Percentiles rank a stretch among this genome's conserved stretches.
Conservation (phyloP, 2,888 invertebrate genomes). For the Melanargia galathea region DNA sequence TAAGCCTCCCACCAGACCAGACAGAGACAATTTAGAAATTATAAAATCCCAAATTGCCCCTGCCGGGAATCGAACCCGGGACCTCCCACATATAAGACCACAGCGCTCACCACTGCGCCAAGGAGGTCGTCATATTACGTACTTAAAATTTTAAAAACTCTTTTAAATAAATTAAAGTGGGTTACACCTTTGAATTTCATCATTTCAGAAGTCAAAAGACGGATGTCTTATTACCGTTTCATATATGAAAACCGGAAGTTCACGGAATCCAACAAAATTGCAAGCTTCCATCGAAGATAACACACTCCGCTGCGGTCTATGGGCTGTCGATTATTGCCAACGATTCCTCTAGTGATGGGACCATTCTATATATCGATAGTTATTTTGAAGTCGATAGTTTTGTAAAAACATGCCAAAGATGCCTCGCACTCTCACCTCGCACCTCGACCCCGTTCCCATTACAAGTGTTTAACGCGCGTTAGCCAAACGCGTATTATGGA, state of each 20-base stretch:
- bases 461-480: too few relatives aligned
- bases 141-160: background rate
- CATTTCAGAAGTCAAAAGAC: conserved; percentile 4
- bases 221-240: conserved; percentile 35
- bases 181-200: conserved; percentile 6
- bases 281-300: conserved; percentile 51
- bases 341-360: conserved; percentile 53
- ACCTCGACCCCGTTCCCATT: too few relatives aligned
- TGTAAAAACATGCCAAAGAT: too few relatives aligned
- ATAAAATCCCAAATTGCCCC: too few relatives aligned
- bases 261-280: conserved; percentile 44
- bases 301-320: conserved; percentile 52
- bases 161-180: background rate
- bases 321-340: conserved; percentile 63
- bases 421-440: too few relatives aligned
- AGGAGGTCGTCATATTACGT: too few relatives aligned
- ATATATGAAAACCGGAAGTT: conserved; percentile 25
- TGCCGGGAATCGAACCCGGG: too few relatives aligned
- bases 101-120: too few relatives aligned
- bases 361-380: conserved; percentile 30
- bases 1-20: too few relatives aligned
- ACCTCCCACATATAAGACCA: too few relatives aligned
- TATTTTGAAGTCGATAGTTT: conserved; percentile 2
- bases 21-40: too few relatives aligned
- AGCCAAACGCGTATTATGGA: too few relatives aligned